Evolutionary conservation across 2,113 vertebrate genomes (phyloP).

Genomic region (Eclectus roratus): DNA sequence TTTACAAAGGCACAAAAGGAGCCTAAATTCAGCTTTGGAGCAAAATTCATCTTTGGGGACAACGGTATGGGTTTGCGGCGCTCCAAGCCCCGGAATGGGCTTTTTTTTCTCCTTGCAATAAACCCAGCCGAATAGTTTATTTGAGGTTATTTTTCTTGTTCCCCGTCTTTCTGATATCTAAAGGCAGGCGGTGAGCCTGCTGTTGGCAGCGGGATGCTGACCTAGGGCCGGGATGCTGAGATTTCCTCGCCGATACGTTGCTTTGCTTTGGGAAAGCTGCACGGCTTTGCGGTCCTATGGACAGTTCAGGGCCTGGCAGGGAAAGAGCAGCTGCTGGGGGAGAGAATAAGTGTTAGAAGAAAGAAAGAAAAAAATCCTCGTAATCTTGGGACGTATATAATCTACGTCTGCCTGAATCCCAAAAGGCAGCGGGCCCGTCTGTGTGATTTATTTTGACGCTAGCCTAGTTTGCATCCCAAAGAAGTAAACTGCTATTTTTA

Average conservation of each 20-base stretch:
- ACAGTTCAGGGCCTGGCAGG: not conserved
- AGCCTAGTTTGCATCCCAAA: slow-evolving; percentile 65
- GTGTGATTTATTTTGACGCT: slow-evolving; percentile 58
- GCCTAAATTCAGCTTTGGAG: not conserved
- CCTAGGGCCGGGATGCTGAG: not conserved
- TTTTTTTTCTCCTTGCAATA: not conserved
- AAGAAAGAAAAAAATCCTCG: not conserved
- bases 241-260: not conserved
- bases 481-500: slow-evolving; percentile 68
- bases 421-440: slow-evolving; percentile 35
- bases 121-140: not conserved
- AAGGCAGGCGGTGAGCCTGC: not conserved
- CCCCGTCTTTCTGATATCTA: not conserved
- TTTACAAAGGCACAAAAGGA: not conserved
- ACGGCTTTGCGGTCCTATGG: not conserved
- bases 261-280: not conserved
- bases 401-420: slow-evolving; percentile 43
- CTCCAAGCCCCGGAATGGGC: not conserved
- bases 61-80: not conserved
- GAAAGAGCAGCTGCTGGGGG: slow-evolving; percentile 15
- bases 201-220: not conserved
- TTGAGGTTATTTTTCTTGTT: not conserved
- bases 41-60: not conserved
- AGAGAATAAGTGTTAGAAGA: not conserved
- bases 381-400: slow-evolving; percentile 56